Conservation (phyloP, 1,140 invertebrate genomes). For the Nasonia longicornis region DNA sequence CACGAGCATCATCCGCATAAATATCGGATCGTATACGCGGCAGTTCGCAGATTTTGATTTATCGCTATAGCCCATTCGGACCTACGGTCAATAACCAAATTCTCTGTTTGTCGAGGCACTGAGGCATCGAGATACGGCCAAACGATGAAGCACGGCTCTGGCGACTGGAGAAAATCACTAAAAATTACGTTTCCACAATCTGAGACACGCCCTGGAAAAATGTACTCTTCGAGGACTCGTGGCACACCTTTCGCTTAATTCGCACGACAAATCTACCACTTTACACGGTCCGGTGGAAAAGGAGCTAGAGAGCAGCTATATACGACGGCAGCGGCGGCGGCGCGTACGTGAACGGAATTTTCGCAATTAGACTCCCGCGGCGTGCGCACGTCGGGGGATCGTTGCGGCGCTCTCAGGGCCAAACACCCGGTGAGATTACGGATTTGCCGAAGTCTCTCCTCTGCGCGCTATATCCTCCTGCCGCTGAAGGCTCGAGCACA, state of each 20-base stretch:
- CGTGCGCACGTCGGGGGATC: not conserved
- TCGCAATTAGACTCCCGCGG: constrained; percentile 14
- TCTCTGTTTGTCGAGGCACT: not conserved
- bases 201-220: no score
- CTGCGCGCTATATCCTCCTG: not conserved
- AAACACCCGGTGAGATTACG: not conserved
- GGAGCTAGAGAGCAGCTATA: not conserved
- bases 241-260: not conserved
- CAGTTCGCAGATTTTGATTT: not conserved
- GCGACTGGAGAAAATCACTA: not conserved
- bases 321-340: no score
- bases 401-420: not conserved
- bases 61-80: not conserved
- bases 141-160: not conserved
- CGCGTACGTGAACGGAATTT: constrained; percentile 25
- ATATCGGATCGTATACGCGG: not conserved
- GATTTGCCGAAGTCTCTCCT: not conserved
- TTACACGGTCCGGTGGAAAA: not conserved
- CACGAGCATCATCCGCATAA: not conserved
- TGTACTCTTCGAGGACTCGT: no score
- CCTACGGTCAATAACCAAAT: not conserved
- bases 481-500: not conserved
- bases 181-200: not conserved
- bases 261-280: not conserved
- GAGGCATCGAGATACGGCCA: not conserved